These are phyloP conservation scores for Anhinga rufa DNA, from an alignment of 2,113 vertebrate species.

Conservation along the genomic window DNA sequence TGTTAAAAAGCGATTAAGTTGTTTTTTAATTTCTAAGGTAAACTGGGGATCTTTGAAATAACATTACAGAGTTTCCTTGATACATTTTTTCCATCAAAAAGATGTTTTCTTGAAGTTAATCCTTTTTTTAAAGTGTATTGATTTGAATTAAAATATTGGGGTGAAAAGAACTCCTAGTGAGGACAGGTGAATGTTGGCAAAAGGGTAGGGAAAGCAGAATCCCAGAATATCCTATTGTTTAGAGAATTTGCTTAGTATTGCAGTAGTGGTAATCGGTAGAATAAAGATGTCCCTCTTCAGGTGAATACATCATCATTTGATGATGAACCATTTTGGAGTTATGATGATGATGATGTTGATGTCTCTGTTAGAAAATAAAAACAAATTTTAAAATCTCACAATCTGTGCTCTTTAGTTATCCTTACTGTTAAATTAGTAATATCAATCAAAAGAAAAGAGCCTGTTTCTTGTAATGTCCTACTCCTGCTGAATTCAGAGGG, in stretches of 20 bases:
- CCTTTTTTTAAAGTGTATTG: neutral
- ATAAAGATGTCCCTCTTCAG: neutral
- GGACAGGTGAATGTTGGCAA: neutral
- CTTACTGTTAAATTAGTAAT: neutral
- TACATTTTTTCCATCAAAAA: neutral
- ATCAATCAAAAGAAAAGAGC: neutral
- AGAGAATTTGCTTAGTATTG: neutral
- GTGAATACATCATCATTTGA: neutral
- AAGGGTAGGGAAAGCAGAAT: neutral
- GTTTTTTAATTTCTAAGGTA: neutral
- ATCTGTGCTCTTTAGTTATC: neutral
- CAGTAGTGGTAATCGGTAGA: neutral
- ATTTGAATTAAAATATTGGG: neutral
- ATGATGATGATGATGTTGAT: neutral
- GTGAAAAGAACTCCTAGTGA: neutral
- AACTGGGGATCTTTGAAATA: neutral
- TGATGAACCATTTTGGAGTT: neutral
- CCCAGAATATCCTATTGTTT: neutral
- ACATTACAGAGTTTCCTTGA: neutral
- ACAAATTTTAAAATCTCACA: neutral
- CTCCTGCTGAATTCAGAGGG: neutral
- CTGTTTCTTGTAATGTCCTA: neutral
- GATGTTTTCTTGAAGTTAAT: neutral
- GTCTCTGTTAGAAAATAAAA: neutral
- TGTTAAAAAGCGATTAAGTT: neutral